Evolutionary conservation across 2,888 invertebrate genomes (phyloP).

Genomic region (Oconnorella tubifera): DNA sequence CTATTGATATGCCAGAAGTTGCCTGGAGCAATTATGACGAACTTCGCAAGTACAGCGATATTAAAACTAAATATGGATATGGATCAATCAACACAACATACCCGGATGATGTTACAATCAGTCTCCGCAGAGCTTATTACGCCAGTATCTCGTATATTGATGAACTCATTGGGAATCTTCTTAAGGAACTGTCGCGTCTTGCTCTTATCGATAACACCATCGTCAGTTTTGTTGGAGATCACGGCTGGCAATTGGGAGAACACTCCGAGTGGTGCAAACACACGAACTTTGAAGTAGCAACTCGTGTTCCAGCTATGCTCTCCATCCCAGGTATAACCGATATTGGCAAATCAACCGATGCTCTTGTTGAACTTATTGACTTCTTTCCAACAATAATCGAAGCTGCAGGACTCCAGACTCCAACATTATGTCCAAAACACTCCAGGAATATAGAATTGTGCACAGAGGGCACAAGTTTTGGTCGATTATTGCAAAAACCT

Average conservation of each 20-base stretch:
- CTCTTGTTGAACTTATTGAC: conserved; percentile 41
- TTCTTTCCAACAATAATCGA: conserved; percentile 41
- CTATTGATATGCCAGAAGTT: conserved; percentile 36
- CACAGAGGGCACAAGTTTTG: conserved; percentile 27
- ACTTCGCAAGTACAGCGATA: conserved; percentile 35
- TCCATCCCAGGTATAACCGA: conserved; percentile 40
- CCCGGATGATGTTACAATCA: conserved; percentile 26
- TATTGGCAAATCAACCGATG: conserved; percentile 34
- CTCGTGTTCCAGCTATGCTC: conserved; percentile 42
- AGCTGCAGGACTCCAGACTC: conserved; percentile 34
- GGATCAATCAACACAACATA: conserved; percentile 40
- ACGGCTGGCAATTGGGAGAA: conserved; percentile 35
- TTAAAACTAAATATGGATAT: conserved; percentile 30
- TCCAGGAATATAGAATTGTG: conserved; percentile 20
- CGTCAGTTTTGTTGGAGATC: conserved; percentile 31
- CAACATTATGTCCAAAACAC: conserved; percentile 25
- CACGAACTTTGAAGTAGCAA: conserved; percentile 40
- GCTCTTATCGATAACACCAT: conserved; percentile 30
- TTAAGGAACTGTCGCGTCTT: conserved; percentile 16
- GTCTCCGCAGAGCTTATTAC: conserved; percentile 32
- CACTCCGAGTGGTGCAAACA: conserved; percentile 38
- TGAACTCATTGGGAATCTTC: conserved; percentile 24
- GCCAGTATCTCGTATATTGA: conserved; percentile 25
- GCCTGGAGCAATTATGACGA: conserved; percentile 40
- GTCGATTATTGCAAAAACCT: conserved; percentile 21